Evolutionary conservation across 2,113 vertebrate genomes (phyloP), one percentile per base, ranked within the genome.

Genomic region (Lepisosteus osseus): DNA sequence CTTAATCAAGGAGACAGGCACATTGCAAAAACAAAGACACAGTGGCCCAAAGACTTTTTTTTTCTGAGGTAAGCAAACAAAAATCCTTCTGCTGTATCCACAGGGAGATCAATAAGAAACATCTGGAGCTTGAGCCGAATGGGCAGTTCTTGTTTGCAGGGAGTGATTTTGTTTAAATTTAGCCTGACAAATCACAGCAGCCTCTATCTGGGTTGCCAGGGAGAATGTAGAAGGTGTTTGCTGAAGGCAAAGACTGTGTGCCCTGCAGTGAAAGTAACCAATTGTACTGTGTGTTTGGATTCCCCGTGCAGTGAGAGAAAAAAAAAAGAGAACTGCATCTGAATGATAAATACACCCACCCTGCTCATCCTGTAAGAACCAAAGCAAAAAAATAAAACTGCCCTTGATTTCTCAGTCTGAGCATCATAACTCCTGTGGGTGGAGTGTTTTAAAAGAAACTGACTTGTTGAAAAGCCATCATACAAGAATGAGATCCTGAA

Each of bases 101-200:
- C 76, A 70, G 79, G 79, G 82, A 90, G 80, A 89, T 84, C 82
- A 89, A 91, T 89, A 85, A 72, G 80, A 89, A 90, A 86, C 85
- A 90, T 86, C 86, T 89, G 85, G 90, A 87, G 71, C 72, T 63
- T 80, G 79, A 86, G 82, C 72, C 82, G 86, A 88, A 84, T 83
- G 84, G 79, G 84, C 78, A 76, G 80, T 78, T 88, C 78, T 81
- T 63, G 62, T 87, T 89, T 84, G 74, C 4, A n/a, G 44, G 76
- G 54, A 67, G 68, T 6, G 43, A 74, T 83, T 83, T 83, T 83
- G 62, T 83, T 85, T 82, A 76, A 85, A 73, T 29, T 45, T 2
- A 51, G 3, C 7, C 65, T 84, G 80, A 80, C 81, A 88, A 84
- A 85, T 86, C 0, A 54, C 75, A 80, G 78, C 79, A 83, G 75